phyloP scores from a whole-genome alignment of 1,140 invertebrate genomes.

The Ericerus pela region DNA sequence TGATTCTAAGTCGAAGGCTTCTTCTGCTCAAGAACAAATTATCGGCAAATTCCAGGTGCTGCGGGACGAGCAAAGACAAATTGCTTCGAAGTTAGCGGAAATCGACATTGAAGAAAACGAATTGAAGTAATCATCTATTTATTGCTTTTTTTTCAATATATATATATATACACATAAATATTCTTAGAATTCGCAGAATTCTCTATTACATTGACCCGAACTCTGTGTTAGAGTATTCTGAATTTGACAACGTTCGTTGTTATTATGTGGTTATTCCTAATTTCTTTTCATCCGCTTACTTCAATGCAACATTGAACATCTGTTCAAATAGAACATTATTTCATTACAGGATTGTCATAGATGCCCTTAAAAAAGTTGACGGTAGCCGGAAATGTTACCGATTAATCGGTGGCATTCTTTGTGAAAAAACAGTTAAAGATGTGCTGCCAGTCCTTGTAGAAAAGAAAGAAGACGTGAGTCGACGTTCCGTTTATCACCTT shows the following conservation, averaged over 20 bases:
- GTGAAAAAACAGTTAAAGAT: conserved; percentile 81
- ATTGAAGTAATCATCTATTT: conserved; percentile 65
- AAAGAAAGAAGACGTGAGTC: conserved; percentile 69
- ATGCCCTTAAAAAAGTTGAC: conserved; percentile 76
- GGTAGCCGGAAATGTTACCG: conserved; percentile 76
- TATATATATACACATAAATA: too few relatives aligned
- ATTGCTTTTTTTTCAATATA: too few relatives aligned
- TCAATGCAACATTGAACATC: background rate
- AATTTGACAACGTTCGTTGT: background rate
- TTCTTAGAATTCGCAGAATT: too few relatives aligned
- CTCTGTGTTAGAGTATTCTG: too few relatives aligned
- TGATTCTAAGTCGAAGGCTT: background rate
- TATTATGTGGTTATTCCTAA: background rate
- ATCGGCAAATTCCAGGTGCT: conserved; percentile 71
- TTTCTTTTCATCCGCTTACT: background rate
- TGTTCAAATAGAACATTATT: conserved; percentile 17
- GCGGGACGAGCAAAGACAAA: conserved; percentile 66
- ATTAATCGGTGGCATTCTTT: conserved; percentile 83
- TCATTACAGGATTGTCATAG: conserved; percentile 75
- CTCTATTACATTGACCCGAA: too few relatives aligned
- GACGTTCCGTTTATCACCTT: too few relatives aligned
- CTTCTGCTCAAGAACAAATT: conserved; percentile 49
- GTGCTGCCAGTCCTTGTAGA: conserved; percentile 67
- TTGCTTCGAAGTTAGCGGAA: conserved; percentile 76
- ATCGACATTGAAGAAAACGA: conserved; percentile 85